These are phyloP conservation scores for Eurystomus glaucurus DNA, from an alignment of 2,797 vertebrate species.

Conservation along the genomic window DNA sequence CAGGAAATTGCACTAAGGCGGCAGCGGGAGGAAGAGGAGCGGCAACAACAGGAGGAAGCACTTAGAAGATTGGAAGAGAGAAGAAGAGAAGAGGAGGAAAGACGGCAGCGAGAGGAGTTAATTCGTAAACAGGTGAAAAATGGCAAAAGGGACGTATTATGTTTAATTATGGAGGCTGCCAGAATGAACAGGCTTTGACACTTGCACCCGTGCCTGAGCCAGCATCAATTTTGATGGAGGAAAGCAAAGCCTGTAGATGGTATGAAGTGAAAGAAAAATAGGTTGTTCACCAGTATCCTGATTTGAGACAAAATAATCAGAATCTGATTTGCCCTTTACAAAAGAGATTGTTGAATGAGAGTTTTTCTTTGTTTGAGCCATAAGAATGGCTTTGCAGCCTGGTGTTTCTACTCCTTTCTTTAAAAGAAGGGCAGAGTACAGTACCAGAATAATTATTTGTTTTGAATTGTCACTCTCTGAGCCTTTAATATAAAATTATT, in stretches of 20 bases:
- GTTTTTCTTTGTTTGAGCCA: not conserved
- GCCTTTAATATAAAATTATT: not conserved
- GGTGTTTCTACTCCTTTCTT: not conserved
- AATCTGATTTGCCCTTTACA: accelerated
- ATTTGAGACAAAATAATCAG: not conserved
- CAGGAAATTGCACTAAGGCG: constrained; percentile 92
- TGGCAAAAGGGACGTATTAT: not conserved
- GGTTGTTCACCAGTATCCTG: not conserved
- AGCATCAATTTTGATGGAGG: not conserved
- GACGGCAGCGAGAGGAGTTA: constrained; percentile 92
- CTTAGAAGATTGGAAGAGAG: constrained; percentile 91
- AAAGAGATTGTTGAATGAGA: not conserved
- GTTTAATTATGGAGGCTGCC: not conserved
- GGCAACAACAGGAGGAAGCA: constrained; percentile 93
- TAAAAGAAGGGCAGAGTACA: not conserved
- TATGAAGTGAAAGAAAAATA: not conserved
- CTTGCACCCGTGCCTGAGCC: accelerated
- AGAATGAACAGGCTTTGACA: not conserved
- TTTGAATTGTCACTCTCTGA: not conserved
- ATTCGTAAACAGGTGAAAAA: constrained; percentile 92
- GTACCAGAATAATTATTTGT: not conserved
- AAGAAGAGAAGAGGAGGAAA: constrained; percentile 92
- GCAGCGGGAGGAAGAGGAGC: constrained; percentile 90
- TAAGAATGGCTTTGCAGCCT: not conserved
- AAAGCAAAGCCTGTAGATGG: not conserved